phyloP scores from a whole-genome alignment of 2,113 vertebrate genomes.

The Epinephelus moara region DNA sequence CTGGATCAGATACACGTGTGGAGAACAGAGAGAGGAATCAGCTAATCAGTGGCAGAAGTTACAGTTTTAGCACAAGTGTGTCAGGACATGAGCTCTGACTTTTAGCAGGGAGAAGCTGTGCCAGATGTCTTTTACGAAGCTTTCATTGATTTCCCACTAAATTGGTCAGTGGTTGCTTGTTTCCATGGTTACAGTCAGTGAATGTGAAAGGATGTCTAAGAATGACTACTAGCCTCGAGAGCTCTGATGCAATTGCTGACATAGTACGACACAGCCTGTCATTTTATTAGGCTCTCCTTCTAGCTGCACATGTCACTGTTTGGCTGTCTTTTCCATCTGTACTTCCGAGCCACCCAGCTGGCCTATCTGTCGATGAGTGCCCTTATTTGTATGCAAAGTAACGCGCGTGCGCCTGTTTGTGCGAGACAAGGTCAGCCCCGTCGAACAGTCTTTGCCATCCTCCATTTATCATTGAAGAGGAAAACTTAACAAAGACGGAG shows the following conservation, averaged over 20 bases:
- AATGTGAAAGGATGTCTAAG: conserved; percentile 60
- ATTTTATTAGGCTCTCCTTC: conserved; percentile 7
- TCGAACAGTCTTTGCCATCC: neutral
- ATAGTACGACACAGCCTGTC: conserved; percentile 15
- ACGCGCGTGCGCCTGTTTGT: neutral
- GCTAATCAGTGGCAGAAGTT: conserved; percentile 8
- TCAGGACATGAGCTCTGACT: conserved; percentile 13
- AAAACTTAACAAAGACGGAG: conserved; percentile 15
- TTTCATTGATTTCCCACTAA: conserved; percentile 49
- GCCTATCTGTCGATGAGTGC: neutral
- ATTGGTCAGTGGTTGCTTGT: conserved; percentile 57
- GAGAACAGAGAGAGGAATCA: conserved; percentile 2
- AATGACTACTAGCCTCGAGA: conserved; percentile 49
- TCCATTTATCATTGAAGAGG: conserved; percentile 20
- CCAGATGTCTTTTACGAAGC: conserved; percentile 28
- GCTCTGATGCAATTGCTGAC: conserved; percentile 62
- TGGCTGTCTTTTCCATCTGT: neutral
- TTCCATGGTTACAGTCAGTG: conserved; percentile 69
- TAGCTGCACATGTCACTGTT: conserved; percentile 4
- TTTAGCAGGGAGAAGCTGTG: neutral
- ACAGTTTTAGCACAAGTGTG: conserved; percentile 7
- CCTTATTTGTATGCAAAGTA: conserved; percentile 33
- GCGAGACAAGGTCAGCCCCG: conserved; percentile 41
- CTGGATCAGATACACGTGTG: conserved; percentile 15
- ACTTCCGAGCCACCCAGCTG: conserved; percentile 12